Evolutionary conservation across 2,113 vertebrate species (phyloP).

Genomic region (Peromyscus californicus): DNA sequence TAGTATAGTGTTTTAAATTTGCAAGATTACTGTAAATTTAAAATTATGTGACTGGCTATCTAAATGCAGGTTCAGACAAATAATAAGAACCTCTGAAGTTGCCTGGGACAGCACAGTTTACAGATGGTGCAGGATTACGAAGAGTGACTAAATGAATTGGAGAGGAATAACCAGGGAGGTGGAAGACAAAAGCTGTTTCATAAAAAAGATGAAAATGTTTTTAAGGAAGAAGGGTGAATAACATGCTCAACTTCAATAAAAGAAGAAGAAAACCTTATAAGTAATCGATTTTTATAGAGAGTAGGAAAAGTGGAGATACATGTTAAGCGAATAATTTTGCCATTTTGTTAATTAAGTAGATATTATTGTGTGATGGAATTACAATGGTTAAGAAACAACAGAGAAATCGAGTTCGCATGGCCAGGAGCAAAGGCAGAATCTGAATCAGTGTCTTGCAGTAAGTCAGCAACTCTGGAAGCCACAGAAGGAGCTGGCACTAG

Average conservation of each 20-base stretch:
- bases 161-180: not conserved
- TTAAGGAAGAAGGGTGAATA: not conserved
- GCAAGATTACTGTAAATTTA: not conserved
- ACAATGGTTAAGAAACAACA: not conserved
- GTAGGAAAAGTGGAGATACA: not conserved
- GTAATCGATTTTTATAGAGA: not conserved
- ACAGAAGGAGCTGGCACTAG: not conserved
- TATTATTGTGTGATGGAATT: not conserved
- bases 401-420: not conserved
- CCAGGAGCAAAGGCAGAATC: not conserved
- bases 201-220: not conserved
- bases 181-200: not conserved
- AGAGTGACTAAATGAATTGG: not conserved
- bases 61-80: not conserved
- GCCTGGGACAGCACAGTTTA: not conserved
- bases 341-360: not conserved
- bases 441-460: not conserved
- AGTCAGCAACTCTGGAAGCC: not conserved
- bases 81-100: not conserved
- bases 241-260: not conserved
- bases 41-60: not conserved
- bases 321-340: not conserved
- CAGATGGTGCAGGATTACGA: not conserved
- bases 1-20: slow-evolving; percentile 1
- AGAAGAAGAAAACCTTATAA: not conserved